These are phyloP conservation scores for Catostylus mosaicus DNA, from an alignment of 30 jellyfish, hydroid and myxozoan genomes.

Conservation along the genomic window DNA sequence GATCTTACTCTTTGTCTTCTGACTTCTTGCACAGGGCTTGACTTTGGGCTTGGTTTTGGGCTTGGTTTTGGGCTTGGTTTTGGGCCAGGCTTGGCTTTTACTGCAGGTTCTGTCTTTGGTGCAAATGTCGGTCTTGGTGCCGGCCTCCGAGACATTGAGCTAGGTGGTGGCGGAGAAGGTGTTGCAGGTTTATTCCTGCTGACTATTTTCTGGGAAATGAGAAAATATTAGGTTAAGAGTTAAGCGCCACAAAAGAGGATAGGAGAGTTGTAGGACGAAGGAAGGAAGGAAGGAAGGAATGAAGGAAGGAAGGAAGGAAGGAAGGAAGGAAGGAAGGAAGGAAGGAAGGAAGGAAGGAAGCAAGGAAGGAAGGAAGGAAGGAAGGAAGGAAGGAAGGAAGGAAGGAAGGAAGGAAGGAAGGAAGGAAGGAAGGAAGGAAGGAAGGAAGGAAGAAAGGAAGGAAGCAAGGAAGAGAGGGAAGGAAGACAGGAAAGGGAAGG, in stretches of 20 bases:
- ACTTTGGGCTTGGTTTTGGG: constrained; percentile 39
- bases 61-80: constrained; percentile 45
- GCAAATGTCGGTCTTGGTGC: constrained; percentile 51
- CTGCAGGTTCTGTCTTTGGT: background rate
- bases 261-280: no score
- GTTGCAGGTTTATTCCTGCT: constrained; percentile 35
- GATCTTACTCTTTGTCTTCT: no score
- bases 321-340: no score
- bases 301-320: no score
- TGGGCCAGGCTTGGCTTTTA: constrained; percentile 13
- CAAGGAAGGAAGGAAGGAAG: no score
- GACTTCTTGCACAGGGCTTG: constrained; percentile 31
- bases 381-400: no score
- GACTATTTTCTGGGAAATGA: constrained; percentile 22
- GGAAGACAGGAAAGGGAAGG: background rate
- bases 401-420: no score
- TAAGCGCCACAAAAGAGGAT: no score
- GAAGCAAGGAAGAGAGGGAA: background rate
- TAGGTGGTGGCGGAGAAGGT: constrained; percentile 31
- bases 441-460: background rate
- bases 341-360: no score
- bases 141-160: constrained; percentile 29
- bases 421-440: no score
- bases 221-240: no score
- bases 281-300: no score